Evolutionary conservation across 2,797 vertebrate genomes (phyloP), one percentile per base, ranked within the genome.

Genomic region (Falco rusticolus): DNA sequence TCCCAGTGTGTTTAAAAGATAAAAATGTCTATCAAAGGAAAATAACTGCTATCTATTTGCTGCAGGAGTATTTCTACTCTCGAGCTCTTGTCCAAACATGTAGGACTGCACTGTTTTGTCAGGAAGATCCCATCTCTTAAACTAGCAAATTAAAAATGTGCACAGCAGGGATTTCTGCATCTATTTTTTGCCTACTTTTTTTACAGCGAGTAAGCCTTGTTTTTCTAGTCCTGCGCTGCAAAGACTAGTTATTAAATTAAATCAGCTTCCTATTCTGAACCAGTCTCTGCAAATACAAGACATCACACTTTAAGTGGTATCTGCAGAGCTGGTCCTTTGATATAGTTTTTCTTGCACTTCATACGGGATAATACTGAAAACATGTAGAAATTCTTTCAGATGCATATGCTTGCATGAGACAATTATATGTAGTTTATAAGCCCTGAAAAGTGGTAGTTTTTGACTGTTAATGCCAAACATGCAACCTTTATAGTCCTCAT

Each of bases 41-140:
- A 85, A 85, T 84, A 83, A 68, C 66, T 82, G 80, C 48, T 96
- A 92, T 96, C 81, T 94, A 4, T 94, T 64, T 81, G 48, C 88
- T 87, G 57, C 90, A 96, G 95, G 68, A 82, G 22, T 54, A 51
- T 96, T 95, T 90, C 68, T 89, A 8, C 17, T 86, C 50, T 19
- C 64, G 85, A 24, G n/a, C 39, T 71, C 53, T 90, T 59, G 24
- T 68, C 83, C 71, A 78, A 68, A 74, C 6, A 8, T 37, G 48
- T 77, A 54, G 37, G 56, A 68, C 29, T 77, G 60, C 48, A 60
- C 56, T 4, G 4, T 69, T 20, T 54, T 83, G 26, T 82, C 70
- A 87, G 53, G 63, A 95, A 90, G 71, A 87, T 68, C 56, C 9
- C 68, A 61, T 93, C 75, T 77, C 75, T 84, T 77, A 84, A 95